Evolutionary conservation across 2,113 vertebrate species (phyloP).

Genomic region (Catharus fuscescens): DNA sequence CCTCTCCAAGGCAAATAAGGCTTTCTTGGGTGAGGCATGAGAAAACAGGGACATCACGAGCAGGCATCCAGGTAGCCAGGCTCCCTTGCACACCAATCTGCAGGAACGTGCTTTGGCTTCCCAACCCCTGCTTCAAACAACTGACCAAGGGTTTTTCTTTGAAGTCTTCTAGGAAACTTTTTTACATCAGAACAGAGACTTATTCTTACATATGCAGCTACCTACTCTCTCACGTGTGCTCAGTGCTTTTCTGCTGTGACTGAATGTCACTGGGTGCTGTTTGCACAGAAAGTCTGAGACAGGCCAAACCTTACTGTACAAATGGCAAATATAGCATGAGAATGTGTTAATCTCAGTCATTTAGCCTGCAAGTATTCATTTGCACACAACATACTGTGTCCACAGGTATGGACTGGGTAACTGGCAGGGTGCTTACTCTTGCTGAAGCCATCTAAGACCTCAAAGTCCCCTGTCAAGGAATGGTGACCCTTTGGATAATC

Average conservation of each 20-base stretch:
- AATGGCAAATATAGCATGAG: neutral
- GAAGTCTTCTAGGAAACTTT: neutral
- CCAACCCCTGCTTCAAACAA: neutral
- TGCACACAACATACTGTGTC: neutral
- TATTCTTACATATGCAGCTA: neutral
- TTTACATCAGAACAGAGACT: neutral
- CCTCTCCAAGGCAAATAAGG: neutral
- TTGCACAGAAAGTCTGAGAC: fast-evolving
- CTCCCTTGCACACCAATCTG: neutral
- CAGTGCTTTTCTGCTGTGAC: neutral
- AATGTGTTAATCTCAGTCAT: fast-evolving
- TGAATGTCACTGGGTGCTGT: neutral
- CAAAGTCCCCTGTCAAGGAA: neutral
- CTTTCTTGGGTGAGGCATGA: neutral
- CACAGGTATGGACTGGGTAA: neutral
- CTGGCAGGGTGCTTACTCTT: neutral
- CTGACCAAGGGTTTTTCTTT: neutral
- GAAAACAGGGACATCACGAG: neutral
- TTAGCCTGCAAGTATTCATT: neutral
- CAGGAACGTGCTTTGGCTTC: neutral
- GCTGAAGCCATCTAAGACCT: neutral
- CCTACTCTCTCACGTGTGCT: neutral
- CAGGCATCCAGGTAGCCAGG: neutral
- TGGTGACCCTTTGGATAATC: neutral
- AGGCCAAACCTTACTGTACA: neutral